Base-by-base conservation (phyloP, 2,797 vertebrate species). In the Vireo griseus region DNA sequence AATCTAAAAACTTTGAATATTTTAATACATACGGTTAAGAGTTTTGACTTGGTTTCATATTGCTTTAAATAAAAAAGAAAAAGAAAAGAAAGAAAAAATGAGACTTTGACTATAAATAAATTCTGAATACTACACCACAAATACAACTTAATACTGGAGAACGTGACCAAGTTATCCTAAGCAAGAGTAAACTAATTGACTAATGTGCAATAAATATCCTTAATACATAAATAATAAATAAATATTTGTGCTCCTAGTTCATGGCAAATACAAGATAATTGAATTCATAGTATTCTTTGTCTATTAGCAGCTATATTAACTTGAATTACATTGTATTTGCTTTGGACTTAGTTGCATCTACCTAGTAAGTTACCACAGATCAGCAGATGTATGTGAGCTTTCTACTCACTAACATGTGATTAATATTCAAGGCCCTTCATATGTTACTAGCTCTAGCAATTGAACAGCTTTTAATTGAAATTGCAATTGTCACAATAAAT, bases 211-310 rank as follows among this genome's bases (percentile, higher is more conserved):
- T 75, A 92, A 86, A 81, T 58, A 92, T n/a, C 35, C 9, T 13
- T 29, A 61, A 39, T 54, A 52, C 13, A 52, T 52, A 29, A 54
- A 47, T 17, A 54, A 54, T 33, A 68, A 84, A 84, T 58, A 58
- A 68, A 68, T 61, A 35, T 37, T 84, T 84, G 47, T 90, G n/a
- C 4, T 88, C 9, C 66, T 71, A 58, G 50, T 22, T 78, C 42
- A 75, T 61, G n/a, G 17, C 25, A 92, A 90, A 93, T 75, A 58
- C 19, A 72, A 21, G 50, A 62, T 51, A 86, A 90, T 39, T 69
- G 13, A 81, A 62, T 90, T 66, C 62, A 47, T 51, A 78, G 2
- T 75, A 62, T 78, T 78, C 5, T 4, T 92, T 68, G 81, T 42
- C 58, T 66, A 28, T 57, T 86, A 88, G 9, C 1, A 1, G 12